phyloP scores from a whole-genome alignment of 35 echinoderm and acorn worm species.

The Chiridota heheva region DNA sequence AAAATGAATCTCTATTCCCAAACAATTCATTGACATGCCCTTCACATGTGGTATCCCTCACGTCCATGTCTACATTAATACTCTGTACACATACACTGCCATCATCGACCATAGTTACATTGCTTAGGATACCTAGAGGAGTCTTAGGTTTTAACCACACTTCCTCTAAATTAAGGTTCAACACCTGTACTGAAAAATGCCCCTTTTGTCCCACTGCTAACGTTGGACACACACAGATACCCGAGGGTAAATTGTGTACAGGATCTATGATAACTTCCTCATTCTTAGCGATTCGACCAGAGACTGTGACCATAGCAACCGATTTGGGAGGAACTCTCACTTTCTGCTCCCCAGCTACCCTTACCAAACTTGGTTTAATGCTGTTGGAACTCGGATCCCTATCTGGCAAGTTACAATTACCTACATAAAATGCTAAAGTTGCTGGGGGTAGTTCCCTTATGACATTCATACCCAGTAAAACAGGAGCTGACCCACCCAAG shows the following conservation, averaged over 20 bases:
- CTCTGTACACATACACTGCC: neutral
- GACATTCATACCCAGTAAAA: no score
- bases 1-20: no score
- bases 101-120: neutral
- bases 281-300: no score
- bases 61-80: neutral
- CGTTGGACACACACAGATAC: neutral
- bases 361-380: no score
- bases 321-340: no score
- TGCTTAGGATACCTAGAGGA: neutral
- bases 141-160: neutral
- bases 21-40: neutral
- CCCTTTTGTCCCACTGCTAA: neutral
- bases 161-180: neutral
- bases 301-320: no score
- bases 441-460: no score
- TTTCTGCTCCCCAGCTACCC: no score
- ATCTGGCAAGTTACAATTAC: no score
- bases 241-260: neutral
- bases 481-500: no score
- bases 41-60: neutral
- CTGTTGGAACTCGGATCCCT: no score
- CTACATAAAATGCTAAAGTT: no score
- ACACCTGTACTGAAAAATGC: neutral
- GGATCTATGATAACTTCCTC: neutral